These are phyloP conservation scores for Dissostichus mawsoni DNA, from an alignment of 2,113 vertebrate species.

Conservation along the genomic window DNA sequence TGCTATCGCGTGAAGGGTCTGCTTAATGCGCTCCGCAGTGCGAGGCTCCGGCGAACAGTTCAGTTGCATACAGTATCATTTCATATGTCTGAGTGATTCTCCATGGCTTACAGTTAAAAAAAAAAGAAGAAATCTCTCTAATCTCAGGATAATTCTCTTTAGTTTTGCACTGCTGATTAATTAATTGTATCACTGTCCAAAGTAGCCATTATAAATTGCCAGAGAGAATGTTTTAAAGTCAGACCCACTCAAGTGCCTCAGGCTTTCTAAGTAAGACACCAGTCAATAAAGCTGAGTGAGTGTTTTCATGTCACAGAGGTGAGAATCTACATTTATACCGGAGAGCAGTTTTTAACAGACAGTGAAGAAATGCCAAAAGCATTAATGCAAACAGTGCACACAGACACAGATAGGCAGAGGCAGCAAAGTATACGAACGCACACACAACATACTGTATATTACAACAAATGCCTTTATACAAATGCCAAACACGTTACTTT, in stretches of 20 bases:
- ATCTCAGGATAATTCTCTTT: conserved; percentile 57
- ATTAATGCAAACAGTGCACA: conserved; percentile 33
- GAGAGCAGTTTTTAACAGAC: conserved; percentile 56
- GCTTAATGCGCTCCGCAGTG: no score
- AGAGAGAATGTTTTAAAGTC: conserved; percentile 58
- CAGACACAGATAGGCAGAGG: conserved; percentile 6
- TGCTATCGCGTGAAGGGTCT: no score
- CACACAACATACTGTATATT: conserved; percentile 32
- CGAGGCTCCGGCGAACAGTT: no score
- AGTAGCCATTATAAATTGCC: conserved; percentile 61
- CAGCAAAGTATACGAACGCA: neutral
- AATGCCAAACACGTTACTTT: conserved; percentile 32
- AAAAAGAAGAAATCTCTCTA: conserved; percentile 3
- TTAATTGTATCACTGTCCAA: conserved; percentile 61
- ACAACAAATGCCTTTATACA: conserved; percentile 21
- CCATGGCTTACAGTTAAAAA: neutral
- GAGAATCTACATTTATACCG: conserved; percentile 76
- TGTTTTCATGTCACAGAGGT: conserved; percentile 72
- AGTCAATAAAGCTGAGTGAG: conserved; percentile 71
- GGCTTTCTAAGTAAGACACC: conserved; percentile 67
- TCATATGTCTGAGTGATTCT: conserved; percentile 32
- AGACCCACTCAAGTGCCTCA: conserved; percentile 72
- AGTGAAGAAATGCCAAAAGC: conserved; percentile 65
- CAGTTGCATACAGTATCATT: neutral
- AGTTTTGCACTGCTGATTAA: conserved; percentile 63